phyloP scores from a whole-genome alignment of 2,888 invertebrate species.

The Euclidia mi region DNA sequence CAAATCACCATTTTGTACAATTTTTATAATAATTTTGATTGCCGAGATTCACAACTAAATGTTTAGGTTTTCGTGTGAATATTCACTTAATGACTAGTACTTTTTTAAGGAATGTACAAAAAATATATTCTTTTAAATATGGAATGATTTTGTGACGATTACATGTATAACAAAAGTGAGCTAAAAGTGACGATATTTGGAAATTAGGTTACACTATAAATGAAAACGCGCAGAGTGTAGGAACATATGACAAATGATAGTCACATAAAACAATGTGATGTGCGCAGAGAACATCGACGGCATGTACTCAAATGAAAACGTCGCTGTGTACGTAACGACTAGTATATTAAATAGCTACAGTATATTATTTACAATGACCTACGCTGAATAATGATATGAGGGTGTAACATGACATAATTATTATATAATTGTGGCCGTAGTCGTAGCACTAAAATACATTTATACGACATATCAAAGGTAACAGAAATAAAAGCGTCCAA shows the following conservation, averaged over 20 bases:
- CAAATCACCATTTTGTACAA: conserved; percentile 20
- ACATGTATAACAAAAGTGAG: conserved; percentile 30
- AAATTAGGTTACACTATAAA: conserved; percentile 30
- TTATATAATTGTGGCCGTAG: conserved; percentile 41
- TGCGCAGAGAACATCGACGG: conserved; percentile 37
- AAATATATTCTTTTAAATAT: conserved; percentile 48
- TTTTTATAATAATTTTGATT: conserved; percentile 40
- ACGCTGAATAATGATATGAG: conserved; percentile 69
- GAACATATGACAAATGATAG: conserved; percentile 50
- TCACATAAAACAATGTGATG: conserved; percentile 32
- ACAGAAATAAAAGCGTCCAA: conserved; percentile 24
- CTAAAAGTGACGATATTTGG: conserved; percentile 12
- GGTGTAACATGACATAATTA: conserved; percentile 56
- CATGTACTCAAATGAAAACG: conserved; percentile 45
- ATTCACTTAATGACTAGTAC: conserved; percentile 65
- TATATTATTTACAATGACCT: conserved; percentile 72
- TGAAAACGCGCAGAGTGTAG: conserved; percentile 52
- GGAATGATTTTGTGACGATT: conserved; percentile 58
- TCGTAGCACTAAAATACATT: conserved; percentile 35
- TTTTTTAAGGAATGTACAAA: conserved; percentile 62
- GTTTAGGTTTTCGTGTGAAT: conserved; percentile 42
- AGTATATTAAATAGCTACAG: conserved; percentile 66
- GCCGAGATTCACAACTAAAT: conserved; percentile 32
- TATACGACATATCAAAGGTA: conserved; percentile 28
- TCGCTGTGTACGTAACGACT: conserved; percentile 59